Percentiles rank a stretch among this genome's conserved stretches.
Conservation (phyloP, 2,113 vertebrate species). For the Pseudolaguvia tuberculata region DNA sequence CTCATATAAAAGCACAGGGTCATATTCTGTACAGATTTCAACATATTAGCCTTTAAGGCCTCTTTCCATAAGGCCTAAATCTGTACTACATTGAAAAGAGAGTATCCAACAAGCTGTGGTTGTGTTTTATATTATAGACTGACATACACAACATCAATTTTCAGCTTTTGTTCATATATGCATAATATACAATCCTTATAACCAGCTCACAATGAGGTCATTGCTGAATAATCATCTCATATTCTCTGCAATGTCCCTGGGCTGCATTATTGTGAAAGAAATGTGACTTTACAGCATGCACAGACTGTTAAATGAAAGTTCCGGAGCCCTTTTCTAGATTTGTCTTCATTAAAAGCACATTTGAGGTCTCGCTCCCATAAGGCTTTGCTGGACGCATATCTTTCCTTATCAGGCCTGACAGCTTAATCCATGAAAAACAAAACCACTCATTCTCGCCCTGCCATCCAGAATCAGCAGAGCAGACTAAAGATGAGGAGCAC, state of each 20-base stretch:
- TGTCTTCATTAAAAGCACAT: conserved; percentile 54
- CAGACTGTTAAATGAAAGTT: conserved; percentile 44
- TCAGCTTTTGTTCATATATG: conserved; percentile 31
- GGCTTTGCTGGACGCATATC: conserved; percentile 43
- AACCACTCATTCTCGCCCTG: conserved; percentile 51
- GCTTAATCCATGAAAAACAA: conserved; percentile 48
- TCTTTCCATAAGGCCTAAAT: conserved; percentile 2
- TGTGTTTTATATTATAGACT: conserved; percentile 18
- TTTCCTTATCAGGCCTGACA: conserved; percentile 50
- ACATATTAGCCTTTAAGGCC: not conserved
- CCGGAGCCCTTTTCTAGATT: conserved; percentile 42
- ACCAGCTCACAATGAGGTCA: conserved; percentile 32
- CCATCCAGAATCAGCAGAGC: conserved; percentile 64
- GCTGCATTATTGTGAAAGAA: conserved; percentile 40
- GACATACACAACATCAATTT: conserved; percentile 18
- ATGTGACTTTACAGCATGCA: conserved; percentile 46
- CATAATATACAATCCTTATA: conserved; percentile 32
- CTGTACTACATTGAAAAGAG: not conserved
- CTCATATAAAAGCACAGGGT: not conserved
- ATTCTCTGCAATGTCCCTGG: conserved; percentile 35
- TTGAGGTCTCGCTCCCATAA: conserved; percentile 48
- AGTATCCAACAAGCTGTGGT: conserved; percentile 17
- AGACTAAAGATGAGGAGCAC: conserved; percentile 60
- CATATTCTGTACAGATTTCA: conserved; percentile 3
- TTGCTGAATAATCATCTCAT: conserved; percentile 50